Percentiles rank a stretch among this genome's conserved stretches.
Evolutionary conservation across 2,888 invertebrate species (phyloP).

Genomic region (Aspidapion aeneum): DNA sequence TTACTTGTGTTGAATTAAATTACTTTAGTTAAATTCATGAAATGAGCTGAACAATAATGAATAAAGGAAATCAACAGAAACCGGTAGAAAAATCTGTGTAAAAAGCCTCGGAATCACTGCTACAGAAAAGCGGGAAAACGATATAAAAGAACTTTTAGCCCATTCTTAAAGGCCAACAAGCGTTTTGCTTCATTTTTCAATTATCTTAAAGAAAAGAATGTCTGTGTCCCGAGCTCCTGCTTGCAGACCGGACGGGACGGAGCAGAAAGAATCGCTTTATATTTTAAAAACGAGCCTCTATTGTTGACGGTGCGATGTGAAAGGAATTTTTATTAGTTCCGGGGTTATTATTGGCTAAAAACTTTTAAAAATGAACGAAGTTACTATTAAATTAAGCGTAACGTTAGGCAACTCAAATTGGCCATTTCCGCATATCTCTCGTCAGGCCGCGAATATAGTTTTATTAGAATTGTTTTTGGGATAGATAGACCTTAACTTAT

Average conservation of each 20-base stretch:
- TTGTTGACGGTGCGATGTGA: not conserved
- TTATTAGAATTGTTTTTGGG: no score
- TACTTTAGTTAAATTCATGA: no score
- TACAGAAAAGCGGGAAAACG: not conserved
- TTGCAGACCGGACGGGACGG: no score
- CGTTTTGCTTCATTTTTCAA: not conserved
- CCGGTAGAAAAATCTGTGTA: not conserved
- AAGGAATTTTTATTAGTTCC: not conserved
- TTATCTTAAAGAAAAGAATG: not conserved
- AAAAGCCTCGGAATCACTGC: not conserved
- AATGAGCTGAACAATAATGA: no score
- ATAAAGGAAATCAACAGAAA: not conserved
- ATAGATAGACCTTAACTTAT: no score
- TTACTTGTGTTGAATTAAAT: no score
- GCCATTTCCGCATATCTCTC: no score
- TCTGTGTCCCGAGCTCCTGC: not conserved
- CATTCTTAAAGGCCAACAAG: not conserved
- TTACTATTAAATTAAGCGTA: no score
- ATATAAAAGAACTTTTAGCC: not conserved
- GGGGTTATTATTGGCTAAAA: not conserved
- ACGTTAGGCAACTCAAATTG: no score
- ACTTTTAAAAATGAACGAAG: no score
- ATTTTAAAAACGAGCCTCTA: not conserved
- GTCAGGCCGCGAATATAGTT: no score
- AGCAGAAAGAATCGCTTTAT: not conserved